A percentile compares a stretch with the other conserved stretches of the same genome.
Evolutionary conservation across 2,888 invertebrate species (phyloP).

Genomic region (Rhorus exstirpatorius): DNA sequence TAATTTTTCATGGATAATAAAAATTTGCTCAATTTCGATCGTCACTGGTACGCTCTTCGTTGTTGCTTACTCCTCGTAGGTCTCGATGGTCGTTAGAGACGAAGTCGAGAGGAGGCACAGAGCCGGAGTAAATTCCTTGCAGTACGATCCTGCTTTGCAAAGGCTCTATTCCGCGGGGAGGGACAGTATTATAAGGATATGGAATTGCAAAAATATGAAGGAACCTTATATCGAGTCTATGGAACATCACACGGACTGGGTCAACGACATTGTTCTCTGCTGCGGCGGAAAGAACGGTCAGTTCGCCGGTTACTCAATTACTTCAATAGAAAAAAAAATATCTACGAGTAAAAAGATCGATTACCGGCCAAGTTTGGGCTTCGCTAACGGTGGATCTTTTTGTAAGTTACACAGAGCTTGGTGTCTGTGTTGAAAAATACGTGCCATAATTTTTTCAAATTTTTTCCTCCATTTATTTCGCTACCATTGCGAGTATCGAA

Average conservation of each 20-base stretch:
- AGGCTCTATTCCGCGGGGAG: slow-evolving; percentile 98
- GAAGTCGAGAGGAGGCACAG: slow-evolving; percentile 97
- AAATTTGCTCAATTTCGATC: neutral
- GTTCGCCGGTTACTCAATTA: slow-evolving; percentile 75
- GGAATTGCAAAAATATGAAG: slow-evolving; percentile 89
- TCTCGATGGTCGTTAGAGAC: slow-evolving; percentile 99
- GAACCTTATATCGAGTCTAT: slow-evolving; percentile 97
- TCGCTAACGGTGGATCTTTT: too few relatives aligned
- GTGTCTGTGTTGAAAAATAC: too few relatives aligned
- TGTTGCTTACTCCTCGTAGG: slow-evolving; percentile 89
- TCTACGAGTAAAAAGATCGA: too few relatives aligned
- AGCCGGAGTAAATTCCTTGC: slow-evolving; percentile 98
- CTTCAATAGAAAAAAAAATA: neutral
- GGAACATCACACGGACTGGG: slow-evolving; percentile 99
- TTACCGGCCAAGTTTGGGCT: too few relatives aligned
- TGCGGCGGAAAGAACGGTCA: slow-evolving; percentile 97
- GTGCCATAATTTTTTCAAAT: too few relatives aligned
- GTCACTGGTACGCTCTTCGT: neutral
- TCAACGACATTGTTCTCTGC: slow-evolving; percentile 99
- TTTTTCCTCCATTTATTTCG: too few relatives aligned
- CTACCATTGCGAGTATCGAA: too few relatives aligned
- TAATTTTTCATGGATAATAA: neutral
- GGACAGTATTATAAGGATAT: slow-evolving; percentile 98
- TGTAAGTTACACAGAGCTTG: too few relatives aligned
- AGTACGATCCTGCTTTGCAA: slow-evolving; percentile 95